Conservation (phyloP, 2,113 vertebrate genomes). For the Catharus fuscescens region DNA sequence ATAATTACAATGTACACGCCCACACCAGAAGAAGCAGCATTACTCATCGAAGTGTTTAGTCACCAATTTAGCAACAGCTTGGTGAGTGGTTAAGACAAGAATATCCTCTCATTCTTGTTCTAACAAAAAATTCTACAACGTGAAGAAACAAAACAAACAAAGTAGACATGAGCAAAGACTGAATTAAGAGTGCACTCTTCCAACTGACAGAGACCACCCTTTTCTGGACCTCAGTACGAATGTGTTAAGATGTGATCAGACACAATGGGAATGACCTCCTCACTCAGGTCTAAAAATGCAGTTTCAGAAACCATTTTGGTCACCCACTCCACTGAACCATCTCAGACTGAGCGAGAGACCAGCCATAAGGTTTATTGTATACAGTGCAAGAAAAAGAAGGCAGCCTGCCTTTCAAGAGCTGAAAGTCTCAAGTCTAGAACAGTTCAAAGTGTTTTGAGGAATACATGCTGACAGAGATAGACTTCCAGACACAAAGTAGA, state of each 20-base stretch:
- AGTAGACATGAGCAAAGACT: background rate
- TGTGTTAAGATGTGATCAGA: background rate
- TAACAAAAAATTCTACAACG: background rate
- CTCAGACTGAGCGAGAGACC: background rate
- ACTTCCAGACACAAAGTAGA: background rate
- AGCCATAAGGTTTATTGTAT: background rate
- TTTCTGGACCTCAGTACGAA: background rate
- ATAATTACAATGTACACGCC: slow-evolving; percentile 70
- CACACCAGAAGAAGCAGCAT: slow-evolving; percentile 46
- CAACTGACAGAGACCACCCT: background rate
- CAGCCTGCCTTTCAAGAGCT: background rate
- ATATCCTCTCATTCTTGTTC: slow-evolving; percentile 37
- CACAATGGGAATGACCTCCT: background rate
- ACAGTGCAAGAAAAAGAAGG: background rate
- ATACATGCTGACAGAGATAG: background rate
- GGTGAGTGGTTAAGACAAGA: slow-evolving; percentile 36
- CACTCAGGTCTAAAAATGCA: background rate
- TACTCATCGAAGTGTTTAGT: slow-evolving; percentile 57
- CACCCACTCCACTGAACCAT: background rate
- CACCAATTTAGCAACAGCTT: slow-evolving; percentile 50
- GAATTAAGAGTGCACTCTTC: background rate
- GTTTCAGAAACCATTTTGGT: background rate
- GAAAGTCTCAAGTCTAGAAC: background rate
- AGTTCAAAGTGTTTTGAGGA: background rate
- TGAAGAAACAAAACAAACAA: background rate